Percentiles rank a stretch among this genome's conserved stretches.
Conservation (phyloP, 2,888 invertebrate genomes). For the Meghimatium bilineatum region DNA sequence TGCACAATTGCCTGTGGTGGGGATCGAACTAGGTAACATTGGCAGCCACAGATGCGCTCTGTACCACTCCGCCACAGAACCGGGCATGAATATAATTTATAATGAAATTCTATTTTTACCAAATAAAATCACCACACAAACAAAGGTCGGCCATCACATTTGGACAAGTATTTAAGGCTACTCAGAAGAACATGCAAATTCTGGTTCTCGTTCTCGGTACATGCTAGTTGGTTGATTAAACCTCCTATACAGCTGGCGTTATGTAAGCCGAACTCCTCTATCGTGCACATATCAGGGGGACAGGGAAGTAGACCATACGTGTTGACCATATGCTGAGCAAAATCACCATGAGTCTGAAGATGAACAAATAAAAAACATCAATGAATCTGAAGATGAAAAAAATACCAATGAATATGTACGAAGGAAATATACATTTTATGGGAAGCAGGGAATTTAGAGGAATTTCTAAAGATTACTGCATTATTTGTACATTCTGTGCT, state of each 20-base stretch:
- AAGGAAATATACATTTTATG: too few species aligned
- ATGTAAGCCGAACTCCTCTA: constrained; percentile 44
- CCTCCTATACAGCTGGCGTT: constrained; percentile 35
- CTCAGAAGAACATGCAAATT: constrained; percentile 34
- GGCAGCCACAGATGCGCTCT: too few species aligned
- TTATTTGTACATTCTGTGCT: too few species aligned
- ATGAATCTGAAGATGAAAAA: too few species aligned
- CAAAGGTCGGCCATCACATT: constrained; percentile 35
- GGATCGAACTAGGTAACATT: not conserved
- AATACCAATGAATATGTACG: too few species aligned
- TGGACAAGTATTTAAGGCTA: constrained; percentile 30
- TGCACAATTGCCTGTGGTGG: too few species aligned
- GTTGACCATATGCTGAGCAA: constrained; percentile 49
- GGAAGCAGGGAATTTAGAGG: too few species aligned
- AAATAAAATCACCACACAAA: constrained; percentile 47
- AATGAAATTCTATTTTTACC: too few species aligned
- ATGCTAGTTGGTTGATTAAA: constrained; percentile 37
- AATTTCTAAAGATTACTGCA: too few species aligned
- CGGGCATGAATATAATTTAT: too few species aligned
- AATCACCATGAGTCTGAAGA: constrained; percentile 37
- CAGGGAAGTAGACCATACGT: constrained; percentile 46
- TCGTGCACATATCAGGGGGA: constrained; percentile 43
- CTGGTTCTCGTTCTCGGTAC: not conserved
- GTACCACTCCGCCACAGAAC: too few species aligned
- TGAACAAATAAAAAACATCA: not conserved